Conservation (phyloP, 2,888 invertebrate genomes). For the Tetragonula carbonaria region DNA sequence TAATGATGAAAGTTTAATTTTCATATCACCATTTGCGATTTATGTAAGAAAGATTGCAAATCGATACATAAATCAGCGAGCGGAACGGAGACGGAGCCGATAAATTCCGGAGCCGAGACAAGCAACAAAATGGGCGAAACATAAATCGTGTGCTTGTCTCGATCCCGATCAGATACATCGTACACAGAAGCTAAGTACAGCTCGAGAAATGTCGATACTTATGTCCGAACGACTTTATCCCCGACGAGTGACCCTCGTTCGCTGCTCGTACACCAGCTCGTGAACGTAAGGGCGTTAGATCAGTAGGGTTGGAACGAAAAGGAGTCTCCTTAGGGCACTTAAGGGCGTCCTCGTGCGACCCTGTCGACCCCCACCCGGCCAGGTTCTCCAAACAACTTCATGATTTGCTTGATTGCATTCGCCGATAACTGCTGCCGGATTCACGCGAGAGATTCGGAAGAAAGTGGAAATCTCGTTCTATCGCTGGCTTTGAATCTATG, state of each 20-base stretch:
- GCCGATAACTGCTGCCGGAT: slow-evolving; percentile 71
- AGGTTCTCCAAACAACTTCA: slow-evolving; percentile 79
- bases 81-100: slow-evolving; percentile 2
- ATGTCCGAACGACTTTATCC: slow-evolving; percentile 69
- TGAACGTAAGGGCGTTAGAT: slow-evolving; percentile 76
- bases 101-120: slow-evolving; percentile 43
- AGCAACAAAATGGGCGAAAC: slow-evolving; percentile 47
- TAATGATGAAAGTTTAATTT: neutral
- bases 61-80: slow-evolving; percentile 34
- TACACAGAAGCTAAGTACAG: slow-evolving; percentile 62
- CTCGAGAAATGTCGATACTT: slow-evolving; percentile 63
- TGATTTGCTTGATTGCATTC: slow-evolving; percentile 80
- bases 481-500: slow-evolving; percentile 51
- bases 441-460: slow-evolving; percentile 63
- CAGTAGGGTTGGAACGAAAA: slow-evolving; percentile 77
- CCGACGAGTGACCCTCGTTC: slow-evolving; percentile 70
- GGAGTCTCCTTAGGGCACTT: slow-evolving; percentile 82
- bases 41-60: neutral
- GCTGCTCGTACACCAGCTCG: slow-evolving; percentile 73
- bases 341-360: slow-evolving; percentile 78
- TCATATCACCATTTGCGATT: neutral
- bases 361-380: slow-evolving; percentile 58
- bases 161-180: slow-evolving; percentile 56
- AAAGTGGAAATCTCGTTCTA: slow-evolving; percentile 56
- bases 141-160: slow-evolving; percentile 55